Evolutionary conservation across 2,797 vertebrate genomes (phyloP).

Genomic region (Perodicticus potto): DNA sequence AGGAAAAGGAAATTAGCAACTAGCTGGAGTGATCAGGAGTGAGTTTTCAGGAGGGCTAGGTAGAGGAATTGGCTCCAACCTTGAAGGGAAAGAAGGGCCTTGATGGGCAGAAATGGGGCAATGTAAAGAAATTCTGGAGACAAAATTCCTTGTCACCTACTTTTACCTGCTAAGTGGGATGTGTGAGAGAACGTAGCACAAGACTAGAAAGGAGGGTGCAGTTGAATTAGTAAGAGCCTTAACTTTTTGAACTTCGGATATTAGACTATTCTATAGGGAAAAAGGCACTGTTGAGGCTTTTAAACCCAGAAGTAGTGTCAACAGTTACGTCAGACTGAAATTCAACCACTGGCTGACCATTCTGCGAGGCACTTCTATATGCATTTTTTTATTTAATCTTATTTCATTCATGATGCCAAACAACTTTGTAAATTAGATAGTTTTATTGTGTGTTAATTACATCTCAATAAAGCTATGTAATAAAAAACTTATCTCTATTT

Average conservation of each 20-base stretch:
- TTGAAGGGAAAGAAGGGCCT: neutral
- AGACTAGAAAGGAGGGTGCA: neutral
- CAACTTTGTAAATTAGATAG: neutral
- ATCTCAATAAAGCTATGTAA: neutral
- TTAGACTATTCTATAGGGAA: neutral
- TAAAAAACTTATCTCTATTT: neutral
- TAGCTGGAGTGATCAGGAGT: neutral
- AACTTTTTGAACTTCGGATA: neutral
- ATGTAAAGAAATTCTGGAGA: neutral
- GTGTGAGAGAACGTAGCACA: neutral
- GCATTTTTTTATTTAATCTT: neutral
- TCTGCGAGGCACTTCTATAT: neutral
- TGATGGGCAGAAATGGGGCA: neutral
- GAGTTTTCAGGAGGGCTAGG: neutral
- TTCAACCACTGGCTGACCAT: neutral
- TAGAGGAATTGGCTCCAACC: neutral
- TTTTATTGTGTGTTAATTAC: neutral
- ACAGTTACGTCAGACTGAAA: neutral
- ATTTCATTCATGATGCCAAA: neutral
- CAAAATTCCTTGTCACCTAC: rapidly evolving
- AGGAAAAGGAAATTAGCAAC: neutral
- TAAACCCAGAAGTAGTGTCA: neutral
- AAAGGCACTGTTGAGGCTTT: neutral
- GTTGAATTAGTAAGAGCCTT: neutral
- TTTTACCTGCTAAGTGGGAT: neutral